Evolutionary conservation across 2,888 invertebrate genomes (phyloP).

Genomic region (Bellardia bayeri): DNA sequence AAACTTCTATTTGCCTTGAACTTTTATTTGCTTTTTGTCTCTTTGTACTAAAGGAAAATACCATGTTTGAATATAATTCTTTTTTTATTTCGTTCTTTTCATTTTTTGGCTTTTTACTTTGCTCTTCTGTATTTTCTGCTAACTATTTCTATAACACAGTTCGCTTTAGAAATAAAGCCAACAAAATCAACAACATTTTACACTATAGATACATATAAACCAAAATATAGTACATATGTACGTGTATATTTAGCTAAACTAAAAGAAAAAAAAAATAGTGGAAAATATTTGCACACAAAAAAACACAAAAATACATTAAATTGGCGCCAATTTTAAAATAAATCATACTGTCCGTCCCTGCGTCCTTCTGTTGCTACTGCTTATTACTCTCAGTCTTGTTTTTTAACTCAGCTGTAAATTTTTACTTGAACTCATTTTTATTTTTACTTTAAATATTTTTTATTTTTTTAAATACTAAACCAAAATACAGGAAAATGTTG

Average conservation of each 20-base stretch:
- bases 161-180: constrained; percentile 54
- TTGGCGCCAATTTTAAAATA: constrained; percentile 74
- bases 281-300: constrained; percentile 13
- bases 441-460: constrained; percentile 16
- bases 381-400: constrained; percentile 5
- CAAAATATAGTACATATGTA: not conserved
- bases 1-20: constrained; percentile 70
- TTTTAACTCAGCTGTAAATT: constrained; percentile 34
- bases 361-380: constrained; percentile 1
- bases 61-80: constrained; percentile 49
- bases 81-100: not conserved
- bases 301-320: constrained; percentile 57
- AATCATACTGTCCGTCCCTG: constrained; percentile 60
- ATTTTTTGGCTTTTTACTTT: not conserved
- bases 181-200: constrained; percentile 8
- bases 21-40: constrained; percentile 66
- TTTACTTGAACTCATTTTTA: constrained; percentile 41
- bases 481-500: not conserved
- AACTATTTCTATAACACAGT: constrained; percentile 21
- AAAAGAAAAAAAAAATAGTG: not conserved
- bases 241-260: constrained; percentile 38
- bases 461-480: not conserved
- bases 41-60: constrained; percentile 51
- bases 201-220: not conserved
- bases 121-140: not conserved